Percentiles rank a stretch among this genome's conserved stretches.
Conservation (phyloP, 2,113 vertebrate species). For the Charina bottae region DNA sequence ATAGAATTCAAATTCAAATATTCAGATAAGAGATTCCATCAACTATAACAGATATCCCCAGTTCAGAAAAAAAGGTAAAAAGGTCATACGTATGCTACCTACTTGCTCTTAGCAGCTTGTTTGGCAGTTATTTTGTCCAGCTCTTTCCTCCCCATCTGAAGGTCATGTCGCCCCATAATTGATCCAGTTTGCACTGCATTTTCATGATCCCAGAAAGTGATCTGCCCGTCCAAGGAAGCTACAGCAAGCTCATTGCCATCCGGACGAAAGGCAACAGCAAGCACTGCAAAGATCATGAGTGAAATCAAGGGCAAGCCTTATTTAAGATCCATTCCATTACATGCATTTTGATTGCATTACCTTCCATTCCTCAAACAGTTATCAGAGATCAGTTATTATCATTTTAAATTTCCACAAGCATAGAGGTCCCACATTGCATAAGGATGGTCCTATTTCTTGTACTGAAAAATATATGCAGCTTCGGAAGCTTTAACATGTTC, state of each 20-base stretch:
- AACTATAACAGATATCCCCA: neutral
- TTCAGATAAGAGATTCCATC: neutral
- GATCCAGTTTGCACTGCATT: constrained; percentile 82
- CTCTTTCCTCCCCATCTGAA: constrained; percentile 90
- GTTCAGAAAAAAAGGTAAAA: fast-evolving
- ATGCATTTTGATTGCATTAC: neutral
- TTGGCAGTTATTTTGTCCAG: constrained; percentile 94
- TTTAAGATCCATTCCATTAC: neutral
- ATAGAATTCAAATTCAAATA: neutral
- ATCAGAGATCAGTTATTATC: neutral
- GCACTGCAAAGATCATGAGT: constrained; percentile 68
- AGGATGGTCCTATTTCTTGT: neutral
- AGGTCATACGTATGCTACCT: constrained; percentile 63
- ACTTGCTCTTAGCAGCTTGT: constrained; percentile 93
- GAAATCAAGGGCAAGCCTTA: neutral
- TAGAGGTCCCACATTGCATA: neutral
- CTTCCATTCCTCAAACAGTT: neutral
- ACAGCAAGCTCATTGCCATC: constrained; percentile 92
- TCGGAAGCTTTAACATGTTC: neutral
- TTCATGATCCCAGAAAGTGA: constrained; percentile 91
- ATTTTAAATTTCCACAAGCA: neutral
- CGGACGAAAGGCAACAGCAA: constrained; percentile 86
- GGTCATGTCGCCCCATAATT: constrained; percentile 88
- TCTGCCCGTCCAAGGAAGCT: constrained; percentile 87
- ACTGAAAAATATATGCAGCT: neutral